These are phyloP conservation scores for Apodemus speciosus DNA, from an alignment of 2,113 vertebrate genomes.

Conservation along the genomic window DNA sequence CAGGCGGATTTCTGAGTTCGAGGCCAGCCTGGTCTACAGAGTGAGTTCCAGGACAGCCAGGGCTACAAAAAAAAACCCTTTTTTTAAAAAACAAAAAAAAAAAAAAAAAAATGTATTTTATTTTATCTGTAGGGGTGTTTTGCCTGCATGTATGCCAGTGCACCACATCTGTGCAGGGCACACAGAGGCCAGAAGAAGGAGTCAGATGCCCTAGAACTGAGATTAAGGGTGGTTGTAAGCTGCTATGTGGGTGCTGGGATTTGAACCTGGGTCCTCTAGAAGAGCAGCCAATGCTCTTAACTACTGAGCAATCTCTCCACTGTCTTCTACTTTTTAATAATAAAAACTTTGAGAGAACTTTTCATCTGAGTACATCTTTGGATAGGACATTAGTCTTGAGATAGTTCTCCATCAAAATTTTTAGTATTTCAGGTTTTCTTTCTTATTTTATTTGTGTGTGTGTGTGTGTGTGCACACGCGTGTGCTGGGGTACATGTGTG, in stretches of 20 bases:
- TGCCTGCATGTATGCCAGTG: neutral
- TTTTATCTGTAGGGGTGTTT: neutral
- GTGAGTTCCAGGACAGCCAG: too few relatives aligned
- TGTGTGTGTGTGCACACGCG: neutral
- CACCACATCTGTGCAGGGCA: neutral
- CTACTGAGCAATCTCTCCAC: neutral
- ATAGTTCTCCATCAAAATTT: constrained; percentile 32
- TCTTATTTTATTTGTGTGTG: neutral
- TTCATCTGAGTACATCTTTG: neutral
- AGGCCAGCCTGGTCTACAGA: too few relatives aligned
- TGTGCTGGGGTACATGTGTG: neutral
- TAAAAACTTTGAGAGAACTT: constrained; percentile 16
- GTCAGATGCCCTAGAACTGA: neutral
- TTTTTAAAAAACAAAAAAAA: too few relatives aligned
- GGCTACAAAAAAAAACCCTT: too few relatives aligned
- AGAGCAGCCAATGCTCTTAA: neutral
- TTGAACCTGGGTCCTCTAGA: neutral
- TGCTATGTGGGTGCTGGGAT: neutral
- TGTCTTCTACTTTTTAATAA: neutral
- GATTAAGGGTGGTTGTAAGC: neutral
- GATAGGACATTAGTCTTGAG: neutral
- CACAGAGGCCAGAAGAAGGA: neutral
- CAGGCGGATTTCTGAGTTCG: too few relatives aligned
- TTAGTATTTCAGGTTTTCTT: constrained; percentile 19
- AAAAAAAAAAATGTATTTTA: too few relatives aligned